Conservation (phyloP, 2,797 vertebrate species). For the Australoheros facetus region DNA sequence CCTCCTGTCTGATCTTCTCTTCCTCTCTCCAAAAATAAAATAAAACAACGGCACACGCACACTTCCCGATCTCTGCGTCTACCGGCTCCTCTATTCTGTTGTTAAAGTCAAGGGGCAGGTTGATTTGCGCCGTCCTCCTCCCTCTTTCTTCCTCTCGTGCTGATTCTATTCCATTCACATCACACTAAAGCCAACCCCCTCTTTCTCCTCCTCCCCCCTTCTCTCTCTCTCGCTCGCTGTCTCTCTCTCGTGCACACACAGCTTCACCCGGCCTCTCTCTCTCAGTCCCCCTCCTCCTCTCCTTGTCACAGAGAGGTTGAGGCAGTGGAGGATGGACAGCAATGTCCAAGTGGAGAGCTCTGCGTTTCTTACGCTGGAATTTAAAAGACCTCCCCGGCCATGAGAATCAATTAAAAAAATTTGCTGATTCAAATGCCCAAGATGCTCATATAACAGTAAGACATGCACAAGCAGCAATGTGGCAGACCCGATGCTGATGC, state of each 20-base stretch:
- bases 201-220: slow-evolving; percentile 61
- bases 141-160: slow-evolving; percentile 67
- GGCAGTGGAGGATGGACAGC: slow-evolving; percentile 52
- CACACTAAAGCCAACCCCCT: slow-evolving; percentile 78
- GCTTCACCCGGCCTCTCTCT: slow-evolving; percentile 41
- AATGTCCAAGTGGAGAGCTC: slow-evolving; percentile 39
- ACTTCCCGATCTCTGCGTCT: slow-evolving; percentile 62
- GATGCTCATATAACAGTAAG: not conserved
- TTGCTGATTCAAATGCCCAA: slow-evolving; percentile 12
- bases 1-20: slow-evolving; percentile 62
- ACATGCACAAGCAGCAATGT: not conserved
- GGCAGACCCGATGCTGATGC: slow-evolving; percentile 31
- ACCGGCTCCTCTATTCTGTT: slow-evolving; percentile 65
- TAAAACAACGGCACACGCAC: slow-evolving; percentile 17
- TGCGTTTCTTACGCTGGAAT: slow-evolving; percentile 28
- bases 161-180: slow-evolving; percentile 84
- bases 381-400: slow-evolving; percentile 27
- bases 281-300: slow-evolving; percentile 54
- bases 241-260: slow-evolving; percentile 38
- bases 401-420: not conserved
- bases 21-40: slow-evolving; percentile 71
- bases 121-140: slow-evolving; percentile 78
- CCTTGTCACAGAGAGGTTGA: slow-evolving; percentile 68
- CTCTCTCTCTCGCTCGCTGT: slow-evolving; percentile 39
- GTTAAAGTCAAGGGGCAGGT: slow-evolving; percentile 81